Base-by-base conservation (phyloP, 2,797 vertebrate genomes). In the Rhinatrema bivittatum region DNA sequence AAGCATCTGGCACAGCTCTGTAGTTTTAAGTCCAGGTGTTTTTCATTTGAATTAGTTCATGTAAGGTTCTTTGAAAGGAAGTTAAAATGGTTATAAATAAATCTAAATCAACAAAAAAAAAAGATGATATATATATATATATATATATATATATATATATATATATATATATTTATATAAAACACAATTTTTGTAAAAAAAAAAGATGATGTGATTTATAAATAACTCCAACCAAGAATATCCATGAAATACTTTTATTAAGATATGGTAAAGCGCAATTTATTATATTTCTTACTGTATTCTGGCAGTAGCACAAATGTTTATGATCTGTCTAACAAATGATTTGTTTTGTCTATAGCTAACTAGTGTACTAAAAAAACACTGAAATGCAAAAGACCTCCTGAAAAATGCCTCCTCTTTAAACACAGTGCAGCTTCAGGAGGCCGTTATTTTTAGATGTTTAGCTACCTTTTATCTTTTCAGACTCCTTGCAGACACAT, bases 41-140 rank as follows among this genome's bases (percentile, higher is more conserved):
- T 72, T 68, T 74, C 60, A 76, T 76, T 72, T 76, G 48, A 67
- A 57, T 62, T 71, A 72, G 75, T 75, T 78, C 67, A 76, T 68
- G 63, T 75, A 70, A 78, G 70, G 73, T 78, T 71, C 60, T 72
- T 65, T 68, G 49, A 67, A 68, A 61, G 62, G 30, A 30, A 71
- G 56, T 65, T n/a, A 68, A 61, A 69, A 42, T 66, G 47, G 49
- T 0, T 42, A 72, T 72, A 73, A 72, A 79, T 70, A 67, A 39
- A 38, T n/a, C n/a, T n/a, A n/a, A n/a, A n/a, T n/a, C n/a, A n/a
- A n/a, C n/a, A n/a, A n/a, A n/a, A n/a, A n/a, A n/a, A n/a, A n/a
- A n/a, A n/a, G n/a, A n/a, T n/a, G n/a, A n/a, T n/a, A n/a, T n/a
- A n/a, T n/a, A n/a, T n/a, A n/a, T n/a, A n/a, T n/a, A n/a, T n/a